Conservation (phyloP, 2,797 vertebrate genomes). For the Sebastes hopkinsi region DNA sequence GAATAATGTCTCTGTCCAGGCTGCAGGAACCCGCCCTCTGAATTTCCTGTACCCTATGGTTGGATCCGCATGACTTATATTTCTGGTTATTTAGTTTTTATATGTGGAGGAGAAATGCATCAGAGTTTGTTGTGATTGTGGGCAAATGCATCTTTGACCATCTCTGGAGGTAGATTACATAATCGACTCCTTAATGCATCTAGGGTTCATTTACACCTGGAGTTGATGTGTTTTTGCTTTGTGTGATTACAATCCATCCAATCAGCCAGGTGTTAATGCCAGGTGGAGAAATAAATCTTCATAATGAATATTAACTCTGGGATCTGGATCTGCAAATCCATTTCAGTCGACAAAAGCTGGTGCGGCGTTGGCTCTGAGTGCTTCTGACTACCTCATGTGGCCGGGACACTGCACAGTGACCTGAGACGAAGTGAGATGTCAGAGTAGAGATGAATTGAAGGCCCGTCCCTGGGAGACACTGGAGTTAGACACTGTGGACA, state of each 20-base stretch:
- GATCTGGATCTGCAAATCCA: background rate
- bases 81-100: background rate
- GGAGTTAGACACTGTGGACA: constrained; percentile 30
- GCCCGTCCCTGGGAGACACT: constrained; percentile 22
- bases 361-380: background rate
- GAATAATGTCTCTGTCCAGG: background rate
- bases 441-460: constrained; percentile 25
- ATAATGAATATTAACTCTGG: background rate
- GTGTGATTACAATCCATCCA: background rate
- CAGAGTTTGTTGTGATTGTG: background rate
- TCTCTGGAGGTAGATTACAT: background rate
- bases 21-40: background rate
- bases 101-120: background rate
- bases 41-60: background rate
- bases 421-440: constrained; percentile 44
- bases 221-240: background rate
- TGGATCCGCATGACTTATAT: background rate
- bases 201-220: background rate
- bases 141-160: background rate
- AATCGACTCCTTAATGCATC: background rate
- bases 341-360: background rate
- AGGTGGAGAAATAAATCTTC: background rate
- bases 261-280: background rate
- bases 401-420: constrained; percentile 1
- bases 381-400: background rate